Base-by-base conservation (phyloP, 2,888 invertebrate species). In the Scrobipalpa atriplicella region DNA sequence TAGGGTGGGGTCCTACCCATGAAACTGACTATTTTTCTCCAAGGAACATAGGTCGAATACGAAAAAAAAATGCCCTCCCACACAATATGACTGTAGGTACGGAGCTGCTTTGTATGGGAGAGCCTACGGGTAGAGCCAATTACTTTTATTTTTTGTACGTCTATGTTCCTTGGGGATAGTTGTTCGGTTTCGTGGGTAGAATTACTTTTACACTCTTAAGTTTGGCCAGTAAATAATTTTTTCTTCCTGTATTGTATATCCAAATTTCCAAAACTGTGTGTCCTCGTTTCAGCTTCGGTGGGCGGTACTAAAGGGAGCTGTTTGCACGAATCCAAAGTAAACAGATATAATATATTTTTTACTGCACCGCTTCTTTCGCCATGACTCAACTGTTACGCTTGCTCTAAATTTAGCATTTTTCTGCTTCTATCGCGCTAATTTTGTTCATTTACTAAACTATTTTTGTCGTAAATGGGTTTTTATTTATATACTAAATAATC, bases 211-310 rank as follows among this genome's bases (percentile, higher is more conserved):
- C n/a, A n/a, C n/a, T n/a, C n/a, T n/a, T n/a, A n/a, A n/a, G n/a
- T n/a, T n/a, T n/a, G n/a, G n/a, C n/a, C n/a, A n/a, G n/a, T n/a
- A 38, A 13, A 13, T 3, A 8, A n/a, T n/a, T 43, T 13, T 1
- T 52, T 6, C 13, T 5, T 11, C 13, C 7, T 2, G 16, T n/a
- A 51, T 51, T 13, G 1, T 16, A 19, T 9, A 7, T 11, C 8
- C 54, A 19, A 54, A 52, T 18, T 63, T 43, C 65, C 67, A 69
- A 67, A 69, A 67, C 36, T 65, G n/a, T 64, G 36, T 67, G 13
- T 81, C 82, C 79, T 82, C 78, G 71, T 92, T 92, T 90, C 92
- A 92, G 92, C 89, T 91, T 88, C 83, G 89, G 92, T 88, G 92
- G 92, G 80, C 92, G 92, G 86, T 92, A 83, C 86, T 92, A 89